Evolutionary conservation across 2,113 vertebrate species (phyloP).

Genomic region (Elephas maximus): DNA sequence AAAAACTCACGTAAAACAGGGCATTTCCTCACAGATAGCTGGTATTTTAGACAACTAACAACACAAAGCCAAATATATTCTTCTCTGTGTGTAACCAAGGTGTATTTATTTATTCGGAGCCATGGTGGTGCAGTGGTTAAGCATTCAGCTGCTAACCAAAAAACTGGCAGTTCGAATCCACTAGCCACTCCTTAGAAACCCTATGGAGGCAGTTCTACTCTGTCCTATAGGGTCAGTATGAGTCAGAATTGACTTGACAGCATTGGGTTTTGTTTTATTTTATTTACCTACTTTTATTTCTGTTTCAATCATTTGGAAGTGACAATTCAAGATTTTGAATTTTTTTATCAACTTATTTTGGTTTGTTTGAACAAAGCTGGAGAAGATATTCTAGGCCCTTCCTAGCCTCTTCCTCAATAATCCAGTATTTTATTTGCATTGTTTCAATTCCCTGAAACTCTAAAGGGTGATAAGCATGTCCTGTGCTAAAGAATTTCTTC

Average conservation of each 20-base stretch:
- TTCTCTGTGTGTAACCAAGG: neutral
- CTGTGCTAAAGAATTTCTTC: neutral
- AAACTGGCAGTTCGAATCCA: no score
- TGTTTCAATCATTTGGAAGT: constrained; percentile 9
- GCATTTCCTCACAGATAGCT: neutral
- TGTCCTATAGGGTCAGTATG: no score
- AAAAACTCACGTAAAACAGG: neutral
- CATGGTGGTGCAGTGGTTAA: no score
- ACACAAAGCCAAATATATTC: neutral
- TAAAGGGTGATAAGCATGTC: neutral
- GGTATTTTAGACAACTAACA: neutral
- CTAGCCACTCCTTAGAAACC: no score
- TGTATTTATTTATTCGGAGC: neutral
- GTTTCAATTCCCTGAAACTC: neutral
- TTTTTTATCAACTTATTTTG: neutral
- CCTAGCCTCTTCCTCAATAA: constrained; percentile 27
- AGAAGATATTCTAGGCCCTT: neutral
- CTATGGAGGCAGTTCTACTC: no score
- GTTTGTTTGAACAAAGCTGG: neutral
- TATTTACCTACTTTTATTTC: neutral
- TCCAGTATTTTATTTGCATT: constrained; percentile 1
- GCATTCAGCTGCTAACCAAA: no score
- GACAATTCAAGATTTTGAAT: neutral
- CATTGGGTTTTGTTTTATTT: neutral
- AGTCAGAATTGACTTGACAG: neutral